These are phyloP conservation scores for Cotesia chilonis DNA, from an alignment of 1,140 invertebrate species.

Conservation along the genomic window DNA sequence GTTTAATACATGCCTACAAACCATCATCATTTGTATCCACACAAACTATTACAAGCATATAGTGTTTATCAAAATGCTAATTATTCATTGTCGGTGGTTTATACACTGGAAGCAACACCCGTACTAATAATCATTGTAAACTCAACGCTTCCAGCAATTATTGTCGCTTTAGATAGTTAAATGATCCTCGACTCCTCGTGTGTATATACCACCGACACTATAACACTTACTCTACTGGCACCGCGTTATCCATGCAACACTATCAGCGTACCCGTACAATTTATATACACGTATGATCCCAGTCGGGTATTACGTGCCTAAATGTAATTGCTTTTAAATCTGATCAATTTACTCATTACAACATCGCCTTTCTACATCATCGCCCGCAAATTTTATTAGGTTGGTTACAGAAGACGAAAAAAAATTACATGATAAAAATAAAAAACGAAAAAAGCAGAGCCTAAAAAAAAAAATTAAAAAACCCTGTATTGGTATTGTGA, in stretches of 20 bases:
- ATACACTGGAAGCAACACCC: conserved; percentile 7
- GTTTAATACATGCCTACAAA: too few relatives aligned
- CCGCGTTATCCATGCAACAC: too few relatives aligned
- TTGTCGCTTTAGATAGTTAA: conserved; percentile 22
- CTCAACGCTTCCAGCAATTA: neutral
- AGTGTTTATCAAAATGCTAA: conserved; percentile 23
- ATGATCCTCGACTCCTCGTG: neutral
- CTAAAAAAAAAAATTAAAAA: neutral
- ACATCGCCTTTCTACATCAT: conserved; percentile 11
- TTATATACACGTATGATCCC: neutral
- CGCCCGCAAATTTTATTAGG: conserved; percentile 20
- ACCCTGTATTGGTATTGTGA: neutral
- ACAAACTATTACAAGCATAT: neutral
- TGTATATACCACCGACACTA: neutral
- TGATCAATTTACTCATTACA: conserved; percentile 25
- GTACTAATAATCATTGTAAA: conserved; percentile 10
- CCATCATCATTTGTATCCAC: neutral
- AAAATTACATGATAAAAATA: too few relatives aligned
- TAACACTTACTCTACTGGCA: too few relatives aligned
- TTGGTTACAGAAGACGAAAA: neutral
- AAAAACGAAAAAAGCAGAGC: neutral
- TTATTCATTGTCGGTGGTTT: conserved; percentile 23
- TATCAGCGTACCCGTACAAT: neutral
- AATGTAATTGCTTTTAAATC: conserved; percentile 32
- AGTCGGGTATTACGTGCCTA: conserved; percentile 13